phyloP scores from a whole-genome alignment of 2,888 invertebrate species.

The Hetaerina titia region DNA sequence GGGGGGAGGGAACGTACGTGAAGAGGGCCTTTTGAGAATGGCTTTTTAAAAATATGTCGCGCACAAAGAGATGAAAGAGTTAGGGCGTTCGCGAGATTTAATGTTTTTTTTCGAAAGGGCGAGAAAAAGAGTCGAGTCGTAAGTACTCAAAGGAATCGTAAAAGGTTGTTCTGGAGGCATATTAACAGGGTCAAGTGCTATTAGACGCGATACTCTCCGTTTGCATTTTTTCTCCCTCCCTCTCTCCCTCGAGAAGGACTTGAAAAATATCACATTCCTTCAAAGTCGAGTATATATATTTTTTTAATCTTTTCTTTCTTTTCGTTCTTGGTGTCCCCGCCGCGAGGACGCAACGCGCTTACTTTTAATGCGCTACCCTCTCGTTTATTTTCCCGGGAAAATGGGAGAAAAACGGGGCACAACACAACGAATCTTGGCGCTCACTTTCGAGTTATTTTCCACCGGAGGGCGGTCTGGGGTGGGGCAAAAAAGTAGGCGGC shows the following conservation, averaged over 20 bases:
- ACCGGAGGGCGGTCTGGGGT: neutral
- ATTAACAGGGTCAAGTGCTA: conserved; percentile 66
- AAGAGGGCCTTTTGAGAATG: neutral
- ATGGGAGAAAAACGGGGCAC: neutral
- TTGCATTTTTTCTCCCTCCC: neutral
- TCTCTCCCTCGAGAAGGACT: neutral
- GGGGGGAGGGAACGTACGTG: neutral
- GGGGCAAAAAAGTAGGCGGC: neutral
- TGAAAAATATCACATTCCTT: conserved; percentile 5
- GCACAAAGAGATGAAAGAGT: conserved; percentile 13
- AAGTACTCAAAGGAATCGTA: conserved; percentile 62
- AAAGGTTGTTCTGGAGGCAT: conserved; percentile 62
- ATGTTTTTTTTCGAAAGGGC: conserved; percentile 35
- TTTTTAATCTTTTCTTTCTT: neutral
- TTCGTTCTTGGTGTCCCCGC: neutral
- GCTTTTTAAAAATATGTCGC: conserved; percentile 38
- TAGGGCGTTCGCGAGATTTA: neutral
- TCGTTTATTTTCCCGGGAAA: neutral
- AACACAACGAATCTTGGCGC: conserved; percentile 5
- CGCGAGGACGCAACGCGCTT: conserved; percentile 60
- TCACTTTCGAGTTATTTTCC: conserved; percentile 1
- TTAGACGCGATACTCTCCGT: conserved; percentile 40
- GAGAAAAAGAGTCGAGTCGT: conserved; percentile 53
- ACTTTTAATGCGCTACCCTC: conserved; percentile 32
- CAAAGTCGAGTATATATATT: neutral